phyloP scores from a whole-genome alignment of 1,140 invertebrate genomes.

The Cydia splendana region DNA sequence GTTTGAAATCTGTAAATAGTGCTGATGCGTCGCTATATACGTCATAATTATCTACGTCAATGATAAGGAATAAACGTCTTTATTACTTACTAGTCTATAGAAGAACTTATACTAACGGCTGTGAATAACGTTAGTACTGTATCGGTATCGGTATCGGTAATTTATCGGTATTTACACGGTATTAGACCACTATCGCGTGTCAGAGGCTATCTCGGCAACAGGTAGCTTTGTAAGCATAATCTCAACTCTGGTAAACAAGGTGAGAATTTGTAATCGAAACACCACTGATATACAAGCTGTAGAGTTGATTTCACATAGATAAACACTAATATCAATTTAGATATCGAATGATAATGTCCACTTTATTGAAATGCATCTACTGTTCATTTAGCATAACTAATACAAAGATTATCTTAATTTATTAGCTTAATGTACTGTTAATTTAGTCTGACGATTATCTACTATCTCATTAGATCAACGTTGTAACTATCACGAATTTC shows the following conservation, averaged over 20 bases:
- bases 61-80: not conserved
- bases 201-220: slow-evolving; percentile 26
- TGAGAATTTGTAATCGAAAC: not conserved
- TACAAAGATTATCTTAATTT: not conserved
- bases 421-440: slow-evolving; percentile 7
- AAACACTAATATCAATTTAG: not conserved
- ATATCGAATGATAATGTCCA: not conserved
- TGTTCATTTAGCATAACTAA: not conserved
- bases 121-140: slow-evolving; percentile 16
- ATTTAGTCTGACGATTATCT: not conserved
- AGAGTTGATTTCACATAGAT: not conserved
- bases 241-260: not conserved
- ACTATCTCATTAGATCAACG: slow-evolving; percentile 3
- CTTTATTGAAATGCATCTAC: slow-evolving; percentile 1
- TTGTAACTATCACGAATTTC: slow-evolving; percentile 1
- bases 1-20: no score
- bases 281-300: not conserved
- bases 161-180: not conserved
- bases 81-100: not conserved
- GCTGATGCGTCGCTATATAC: not conserved
- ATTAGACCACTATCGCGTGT: slow-evolving; percentile 26
- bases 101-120: not conserved
- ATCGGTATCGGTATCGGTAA: not conserved
- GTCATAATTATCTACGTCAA: not conserved
- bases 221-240: slow-evolving; percentile 21